A percentile compares a stretch with the other conserved stretches of the same genome.
phyloP scores from a whole-genome alignment of 2,888 invertebrate genomes.

The Zhuqinia jingwanae region DNA sequence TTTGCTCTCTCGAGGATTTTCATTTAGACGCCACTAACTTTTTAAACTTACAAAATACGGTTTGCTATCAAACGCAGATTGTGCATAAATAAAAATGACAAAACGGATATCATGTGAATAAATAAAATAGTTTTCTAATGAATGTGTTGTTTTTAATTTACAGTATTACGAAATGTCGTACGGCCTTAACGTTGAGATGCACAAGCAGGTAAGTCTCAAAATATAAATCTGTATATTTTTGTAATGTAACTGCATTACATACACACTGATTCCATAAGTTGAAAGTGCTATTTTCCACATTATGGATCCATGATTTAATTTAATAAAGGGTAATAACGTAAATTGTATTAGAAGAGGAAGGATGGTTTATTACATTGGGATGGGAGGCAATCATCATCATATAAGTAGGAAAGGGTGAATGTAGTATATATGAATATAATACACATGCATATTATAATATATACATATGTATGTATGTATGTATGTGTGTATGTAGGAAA shows the following conservation, averaged over 20 bases:
- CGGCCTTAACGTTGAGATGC: conserved; percentile 97
- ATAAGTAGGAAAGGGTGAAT: not conserved
- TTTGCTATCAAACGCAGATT: no score
- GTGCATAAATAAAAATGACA: no score
- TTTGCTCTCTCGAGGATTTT: no score
- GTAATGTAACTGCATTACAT: not conserved
- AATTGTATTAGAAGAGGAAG: conserved; percentile 20
- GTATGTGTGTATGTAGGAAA: not conserved
- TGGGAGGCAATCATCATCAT: conserved; percentile 7
- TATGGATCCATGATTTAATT: conserved; percentile 30
- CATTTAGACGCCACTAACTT: no score
- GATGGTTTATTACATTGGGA: conserved; percentile 27
- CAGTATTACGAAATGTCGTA: conserved; percentile 92
- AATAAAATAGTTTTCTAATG: no score
- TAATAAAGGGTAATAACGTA: conserved; percentile 32
- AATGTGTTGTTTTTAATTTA: conserved; percentile 36
- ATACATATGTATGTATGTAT: no score
- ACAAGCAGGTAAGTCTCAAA: conserved; percentile 86
- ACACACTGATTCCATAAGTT: conserved; percentile 30
- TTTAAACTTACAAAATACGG: no score
- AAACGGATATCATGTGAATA: no score
- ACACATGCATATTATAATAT: no score
- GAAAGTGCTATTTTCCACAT: not conserved
- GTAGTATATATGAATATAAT: no score
- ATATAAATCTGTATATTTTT: not conserved